Base-by-base conservation (phyloP, 2,113 vertebrate species). In the Leptobrachium ailaonicum region DNA sequence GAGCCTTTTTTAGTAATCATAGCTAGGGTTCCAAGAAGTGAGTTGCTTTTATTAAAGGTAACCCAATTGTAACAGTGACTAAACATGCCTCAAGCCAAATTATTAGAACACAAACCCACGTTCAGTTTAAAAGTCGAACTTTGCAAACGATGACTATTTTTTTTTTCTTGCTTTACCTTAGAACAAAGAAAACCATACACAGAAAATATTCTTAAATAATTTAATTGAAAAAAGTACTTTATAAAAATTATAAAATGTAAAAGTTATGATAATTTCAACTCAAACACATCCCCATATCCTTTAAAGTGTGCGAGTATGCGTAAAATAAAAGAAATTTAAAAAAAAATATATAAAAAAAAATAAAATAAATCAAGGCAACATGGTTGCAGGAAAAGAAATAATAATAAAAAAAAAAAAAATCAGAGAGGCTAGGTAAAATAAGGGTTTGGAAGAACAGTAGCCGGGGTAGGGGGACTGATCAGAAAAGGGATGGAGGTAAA, bases 191-290 rank as follows among this genome's bases (percentile, higher is more conserved):
- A 32, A 32, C 20, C 20, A 32, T 32, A 32, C 20, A 32, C 20
- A 32, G 85, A 89, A 91, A 90, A 89, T 72, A 42, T 73, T 94
- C 93, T 95, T 94, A 93, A 95, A 95, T 95, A 95, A 95, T 95
- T 95, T 96, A 95, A 96, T 95, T 95, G 92, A 91, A 95, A 96
- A 92, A 94, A 90, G 90, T 87, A 67, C 41, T 88, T 94, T 95
- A 91, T 94, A 95, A 96, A 96, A 94, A 94, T 94, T 94, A 90
- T 94, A 94, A 96, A 95, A 89, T 2, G 85, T 87, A 89, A 77
- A 32, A 69, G 77, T 73, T 68, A 74, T 74, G 78, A 74, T 74
- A 68, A 68, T 72, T 66, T 73, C 71, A 71, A 47, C 72, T 73
- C 58, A 53, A 67, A 74, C 64, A 68, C 71, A 80, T 74, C 71